Conservation (phyloP, 2,888 invertebrate genomes). For the Capitulum mitella region DNA sequence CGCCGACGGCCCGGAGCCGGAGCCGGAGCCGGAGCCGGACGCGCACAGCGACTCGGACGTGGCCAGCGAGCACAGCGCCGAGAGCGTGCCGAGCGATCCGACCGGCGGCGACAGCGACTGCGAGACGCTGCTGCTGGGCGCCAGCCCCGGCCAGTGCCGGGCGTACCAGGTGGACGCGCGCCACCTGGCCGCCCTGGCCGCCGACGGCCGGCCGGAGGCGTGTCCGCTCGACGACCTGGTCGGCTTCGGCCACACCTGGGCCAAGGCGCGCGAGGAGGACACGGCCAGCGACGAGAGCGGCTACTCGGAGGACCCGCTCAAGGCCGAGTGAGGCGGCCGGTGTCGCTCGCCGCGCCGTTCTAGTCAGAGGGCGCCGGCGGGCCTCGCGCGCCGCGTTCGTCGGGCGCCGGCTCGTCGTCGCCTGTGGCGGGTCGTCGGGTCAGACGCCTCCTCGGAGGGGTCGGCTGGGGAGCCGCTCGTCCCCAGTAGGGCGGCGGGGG, state of each 20-base stretch:
- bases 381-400: neutral
- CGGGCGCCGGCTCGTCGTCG: neutral
- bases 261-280: slow-evolving; percentile 44
- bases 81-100: neutral
- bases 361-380: neutral
- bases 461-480: no score
- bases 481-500: no score
- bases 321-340: neutral
- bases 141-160: neutral
- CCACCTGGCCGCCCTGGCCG: slow-evolving; percentile 21
- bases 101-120: slow-evolving; percentile 22
- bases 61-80: neutral
- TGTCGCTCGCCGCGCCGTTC: neutral
- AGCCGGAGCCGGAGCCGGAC: neutral
- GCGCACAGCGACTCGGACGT: neutral
- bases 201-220: neutral
- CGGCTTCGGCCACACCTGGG: neutral
- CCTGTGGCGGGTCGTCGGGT: no score
- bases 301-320: slow-evolving; percentile 59
- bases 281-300: slow-evolving; percentile 84
- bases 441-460: no score
- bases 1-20: neutral
- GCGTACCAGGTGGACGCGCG: slow-evolving; percentile 29
- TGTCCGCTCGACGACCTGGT: neutral
- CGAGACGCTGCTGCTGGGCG: slow-evolving; percentile 32